Evolutionary conservation across 2,113 vertebrate genomes (phyloP), one percentile per base, ranked within the genome.

Genomic region (Alethe castanea): DNA sequence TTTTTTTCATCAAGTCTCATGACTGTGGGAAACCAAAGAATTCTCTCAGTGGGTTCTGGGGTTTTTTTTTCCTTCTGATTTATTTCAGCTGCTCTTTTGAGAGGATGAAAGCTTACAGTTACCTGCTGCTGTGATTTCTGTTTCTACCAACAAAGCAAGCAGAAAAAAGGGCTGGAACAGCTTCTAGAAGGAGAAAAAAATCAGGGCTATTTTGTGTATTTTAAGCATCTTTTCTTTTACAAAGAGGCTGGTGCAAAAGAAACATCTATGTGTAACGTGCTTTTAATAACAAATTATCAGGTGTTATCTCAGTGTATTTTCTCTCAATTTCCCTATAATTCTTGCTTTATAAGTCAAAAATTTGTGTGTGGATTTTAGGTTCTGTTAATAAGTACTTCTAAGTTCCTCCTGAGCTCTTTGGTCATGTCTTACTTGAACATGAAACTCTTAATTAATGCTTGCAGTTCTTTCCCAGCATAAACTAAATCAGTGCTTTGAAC

Each of bases 251-350:
- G 28, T 29, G 26, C 44, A 67, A 64, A 93, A 44, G 47, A 69
- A 87, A 40, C 11, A 18, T 42, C 12, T 59, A 2, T 0, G 0
- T 50, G 8, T 38, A 40, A 9, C 16, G 10, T n/a, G 23, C n/a
- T 85, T 88, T 28, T 40, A 69, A 31, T 81, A 88, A 57, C 45
- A 65, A 69, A 13, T 47, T 25, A 18, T 56, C 31, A 14, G 24
- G n/a, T 48, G 2, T 6, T 22, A 38, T 35, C 19, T 36, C 7
- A 10, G 19, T 81, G 8, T 48, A 14, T 74, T 62, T 66, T 69
- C 59, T 38, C 31, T 74, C 40, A 50, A 66, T 36, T 52, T 79
- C 44, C 57, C 24, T 44, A 0, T 45, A 47, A 48, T 76, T 25
- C 11, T 33, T 76, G 40, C 19, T 79, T 87, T 69, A 0, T 23